A percentile compares a stretch with the other conserved stretches of the same genome.
Evolutionary conservation across 2,113 vertebrate species (phyloP).

Genomic region (Callorhinus ursinus): DNA sequence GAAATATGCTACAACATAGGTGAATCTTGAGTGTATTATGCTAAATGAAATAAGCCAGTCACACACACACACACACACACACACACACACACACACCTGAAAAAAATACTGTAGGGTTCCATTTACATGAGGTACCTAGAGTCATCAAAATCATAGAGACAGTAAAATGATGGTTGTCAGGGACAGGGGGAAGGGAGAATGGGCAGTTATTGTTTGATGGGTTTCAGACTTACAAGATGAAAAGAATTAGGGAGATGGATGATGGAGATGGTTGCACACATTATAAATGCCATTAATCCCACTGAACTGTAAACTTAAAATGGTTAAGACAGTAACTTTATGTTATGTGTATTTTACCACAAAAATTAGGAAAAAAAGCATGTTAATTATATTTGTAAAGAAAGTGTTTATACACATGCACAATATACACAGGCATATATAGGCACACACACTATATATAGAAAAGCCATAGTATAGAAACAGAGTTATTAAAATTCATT

Average conservation of each 20-base stretch:
- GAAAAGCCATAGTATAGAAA: background rate
- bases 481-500: background rate
- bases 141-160: background rate
- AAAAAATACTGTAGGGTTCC: background rate
- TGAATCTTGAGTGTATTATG: background rate
- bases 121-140: background rate
- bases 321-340: background rate
- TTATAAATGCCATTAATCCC: background rate
- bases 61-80: no score
- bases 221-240: background rate
- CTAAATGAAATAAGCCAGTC: background rate
- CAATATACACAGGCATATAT: background rate
- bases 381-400: background rate
- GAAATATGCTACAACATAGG: background rate
- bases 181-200: background rate
- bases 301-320: background rate
- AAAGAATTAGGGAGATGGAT: background rate
- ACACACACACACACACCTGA: background rate
- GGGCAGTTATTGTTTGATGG: background rate
- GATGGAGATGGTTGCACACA: background rate
- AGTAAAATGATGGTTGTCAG: background rate
- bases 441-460: background rate
- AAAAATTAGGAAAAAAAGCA: background rate
- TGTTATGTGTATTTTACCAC: background rate
- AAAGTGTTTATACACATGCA: background rate